Base-by-base conservation (phyloP, 1,140 invertebrate genomes). In the Panagrolaimus sp. region DNA sequence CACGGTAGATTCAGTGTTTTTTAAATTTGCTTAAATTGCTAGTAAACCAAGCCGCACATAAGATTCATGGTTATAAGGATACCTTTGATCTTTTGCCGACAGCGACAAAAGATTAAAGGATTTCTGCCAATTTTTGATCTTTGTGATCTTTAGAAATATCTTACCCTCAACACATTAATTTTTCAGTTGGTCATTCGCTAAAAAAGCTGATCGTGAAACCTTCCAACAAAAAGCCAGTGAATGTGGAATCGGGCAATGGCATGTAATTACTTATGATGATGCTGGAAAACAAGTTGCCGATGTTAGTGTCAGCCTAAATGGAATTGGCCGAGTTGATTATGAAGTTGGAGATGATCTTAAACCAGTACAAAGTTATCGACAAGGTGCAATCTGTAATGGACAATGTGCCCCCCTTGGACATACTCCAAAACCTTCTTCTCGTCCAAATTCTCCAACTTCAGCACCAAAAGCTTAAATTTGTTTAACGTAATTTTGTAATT, bases 351-450 rank as follows among this genome's bases (percentile, higher is more conserved):
- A 80, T 62, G 80, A 81, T 46, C 63, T 80, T 43, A 74, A 76
- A 63, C 77, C 77, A 26, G 69, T 68, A 1, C 69, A 77, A 68
- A 64, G 63, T n/a, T 77, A 82, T 24, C 68, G 78, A 12, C 78
- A 80, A 66, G 78, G 78, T 45, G 78, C 78, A 12, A 82, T 79
- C 55, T 80, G 78, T 70, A 82, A 73, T 48, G 78, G 80, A 17
- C 70, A 78, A 46, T 79, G 78, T 65, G 78, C 78, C 45, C 72
- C 75, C 9, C 52, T 78, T 1, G 65, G 44, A 24, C 38, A 43
- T 17, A 43, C 46, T n/a, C 21, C 26, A 17, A 24, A 46, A 15
- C 65, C 28, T n/a, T n/a, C n/a, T 4, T 44, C 38, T 15, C 63
- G 63, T 26, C 32, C 63, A 17, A 17, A 15, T 21, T 65, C 63